Base-by-base conservation (phyloP, 2,888 invertebrate genomes). In the Eurytoma californica region DNA sequence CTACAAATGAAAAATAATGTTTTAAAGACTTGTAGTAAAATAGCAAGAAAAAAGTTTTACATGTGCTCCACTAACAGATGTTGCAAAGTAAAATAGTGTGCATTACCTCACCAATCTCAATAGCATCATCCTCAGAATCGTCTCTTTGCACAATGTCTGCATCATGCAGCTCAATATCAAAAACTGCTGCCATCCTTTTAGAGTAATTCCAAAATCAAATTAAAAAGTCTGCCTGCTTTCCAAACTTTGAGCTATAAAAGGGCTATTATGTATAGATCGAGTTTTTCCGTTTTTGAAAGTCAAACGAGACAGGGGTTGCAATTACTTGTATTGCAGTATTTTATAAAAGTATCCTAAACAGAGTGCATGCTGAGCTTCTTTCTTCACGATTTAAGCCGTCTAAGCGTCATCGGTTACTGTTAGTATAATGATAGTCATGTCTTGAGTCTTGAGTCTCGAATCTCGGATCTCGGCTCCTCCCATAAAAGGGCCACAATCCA, bases 91-190 rank as follows among this genome's bases (percentile, higher is more conserved):
- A 14, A 58, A n/a, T 70, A 72, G n/a, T 20, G 51, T 20, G 70
- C 24, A 57, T 58, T 93, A 97, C 97, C 94, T 96, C 95, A 92
- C 96, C 96, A 84, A 95, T 92, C 89, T 96, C 96, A 89, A 97
- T 95, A 90, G 95, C 94, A 92, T 98, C 97, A 91, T 97, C 97
- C 86, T 96, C 95, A 87, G 95, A 96, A 89, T 95, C 94, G 91
- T 95, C 95, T 88, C 92, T 94, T 84, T 93, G 92, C 85, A 92
- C 92, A 82, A 92, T 91, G 89, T 94, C 94, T 82, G 90, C 92
- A 90, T 94, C 94, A 88, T 94, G 94, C 89, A 97, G 93, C 92
- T 97, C 97, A 91, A 97, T 94, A 93, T 97, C 97, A 91, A 97
- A 97, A 91, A 97, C 96, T 91, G 95, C 97, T 90, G 95, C 95